Evolutionary conservation across 2,797 vertebrate genomes (phyloP).

Genomic region (Esox masquinongy): DNA sequence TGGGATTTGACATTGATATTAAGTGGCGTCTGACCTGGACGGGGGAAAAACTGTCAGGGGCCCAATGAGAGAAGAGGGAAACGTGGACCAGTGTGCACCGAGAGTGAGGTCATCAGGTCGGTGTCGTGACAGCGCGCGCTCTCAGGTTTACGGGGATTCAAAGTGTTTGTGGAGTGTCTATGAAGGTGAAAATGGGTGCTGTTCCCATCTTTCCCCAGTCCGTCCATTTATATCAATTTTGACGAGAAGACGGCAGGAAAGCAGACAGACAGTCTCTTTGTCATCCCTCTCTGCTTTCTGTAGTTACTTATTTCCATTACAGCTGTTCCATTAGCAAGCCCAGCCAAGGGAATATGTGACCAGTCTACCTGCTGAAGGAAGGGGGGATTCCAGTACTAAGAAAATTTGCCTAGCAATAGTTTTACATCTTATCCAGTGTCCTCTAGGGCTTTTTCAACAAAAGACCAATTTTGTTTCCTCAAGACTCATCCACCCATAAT

Average conservation of each 20-base stretch:
- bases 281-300: conserved; percentile 6
- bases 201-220: not conserved
- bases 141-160: not conserved
- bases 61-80: not conserved
- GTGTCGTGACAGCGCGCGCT: too few relatives aligned
- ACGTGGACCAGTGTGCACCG: too few relatives aligned
- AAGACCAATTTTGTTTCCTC: not conserved
- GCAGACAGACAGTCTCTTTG: not conserved
- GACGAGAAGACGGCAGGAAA: not conserved
- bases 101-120: not conserved
- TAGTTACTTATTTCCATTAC: conserved; percentile 36
- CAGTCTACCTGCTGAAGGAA: conserved; percentile 3
- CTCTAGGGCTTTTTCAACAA: conserved; percentile 1
- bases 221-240: not conserved
- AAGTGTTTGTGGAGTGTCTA: not conserved
- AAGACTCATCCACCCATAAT: not conserved
- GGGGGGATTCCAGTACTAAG: conserved; percentile 8
- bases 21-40: not conserved
- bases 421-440: conserved; percentile 9
- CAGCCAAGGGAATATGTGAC: conserved; percentile 30
- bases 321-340: conserved; percentile 26
- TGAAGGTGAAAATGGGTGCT: not conserved
- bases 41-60: not conserved
- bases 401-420: conserved; percentile 13
- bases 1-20: not conserved